These are phyloP conservation scores for Eueides isabella DNA, from an alignment of 1,140 invertebrate species.

Conservation along the genomic window DNA sequence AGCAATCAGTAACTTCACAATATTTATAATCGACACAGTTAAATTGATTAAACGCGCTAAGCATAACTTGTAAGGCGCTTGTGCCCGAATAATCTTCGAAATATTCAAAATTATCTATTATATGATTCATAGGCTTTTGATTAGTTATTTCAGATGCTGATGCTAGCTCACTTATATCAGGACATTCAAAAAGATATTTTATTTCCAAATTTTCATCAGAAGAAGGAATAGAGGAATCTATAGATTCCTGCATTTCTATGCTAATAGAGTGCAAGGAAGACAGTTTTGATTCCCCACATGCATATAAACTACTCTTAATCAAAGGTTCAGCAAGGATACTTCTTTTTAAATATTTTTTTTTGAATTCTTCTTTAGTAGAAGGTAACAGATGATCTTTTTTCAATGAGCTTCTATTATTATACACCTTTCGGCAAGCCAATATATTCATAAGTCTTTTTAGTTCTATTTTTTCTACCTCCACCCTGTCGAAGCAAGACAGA, in stretches of 20 bases:
- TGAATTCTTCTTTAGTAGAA: constrained; percentile 62
- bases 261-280: constrained; percentile 52
- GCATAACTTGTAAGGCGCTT: constrained; percentile 56
- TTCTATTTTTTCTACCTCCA: constrained; percentile 65
- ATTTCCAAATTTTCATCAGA: constrained; percentile 45
- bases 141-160: constrained; percentile 67
- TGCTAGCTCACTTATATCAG: constrained; percentile 71
- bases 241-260: constrained; percentile 43
- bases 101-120: constrained; percentile 72
- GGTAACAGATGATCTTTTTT: constrained; percentile 54
- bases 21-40: constrained; percentile 74
- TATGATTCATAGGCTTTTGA: constrained; percentile 54
- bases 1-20: constrained; percentile 71
- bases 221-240: constrained; percentile 25
- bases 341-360: constrained; percentile 70
- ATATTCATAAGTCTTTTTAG: constrained; percentile 65
- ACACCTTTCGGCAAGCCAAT: constrained; percentile 68
- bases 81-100: constrained; percentile 71
- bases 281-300: constrained; percentile 42
- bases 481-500: constrained; percentile 65
- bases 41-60: constrained; percentile 72
- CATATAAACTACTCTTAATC: constrained; percentile 44
- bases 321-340: constrained; percentile 67
- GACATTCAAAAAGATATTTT: constrained; percentile 67
- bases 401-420: constrained; percentile 70